phyloP scores from a whole-genome alignment of 2,888 invertebrate species.

The Epistrophella euchroma region DNA sequence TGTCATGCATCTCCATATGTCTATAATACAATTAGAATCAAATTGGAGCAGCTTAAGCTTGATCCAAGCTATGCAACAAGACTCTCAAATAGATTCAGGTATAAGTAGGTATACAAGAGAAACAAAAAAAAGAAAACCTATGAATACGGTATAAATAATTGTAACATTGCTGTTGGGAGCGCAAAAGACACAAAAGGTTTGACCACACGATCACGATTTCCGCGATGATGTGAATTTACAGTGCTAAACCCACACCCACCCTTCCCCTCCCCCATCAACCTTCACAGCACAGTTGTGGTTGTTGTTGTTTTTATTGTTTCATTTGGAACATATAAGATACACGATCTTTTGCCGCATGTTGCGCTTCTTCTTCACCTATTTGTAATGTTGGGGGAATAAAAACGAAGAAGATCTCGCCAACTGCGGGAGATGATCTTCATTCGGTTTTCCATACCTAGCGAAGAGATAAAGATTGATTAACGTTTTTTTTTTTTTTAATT shows the following conservation, averaged over 20 bases:
- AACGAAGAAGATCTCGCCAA: slow-evolving; percentile 64
- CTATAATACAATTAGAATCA: slow-evolving; percentile 70
- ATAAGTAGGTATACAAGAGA: background rate
- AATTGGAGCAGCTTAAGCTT: slow-evolving; percentile 66
- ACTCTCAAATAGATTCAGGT: slow-evolving; percentile 31
- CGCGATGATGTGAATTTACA: slow-evolving; percentile 74
- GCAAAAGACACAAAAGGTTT: slow-evolving; percentile 75
- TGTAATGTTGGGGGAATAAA: slow-evolving; percentile 33
- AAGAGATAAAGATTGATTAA: slow-evolving; percentile 75
- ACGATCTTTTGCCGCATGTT: slow-evolving; percentile 72
- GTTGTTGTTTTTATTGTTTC: slow-evolving; percentile 36
- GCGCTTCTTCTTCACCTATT: slow-evolving; percentile 46
- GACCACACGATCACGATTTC: slow-evolving; percentile 76
- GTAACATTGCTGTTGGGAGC: slow-evolving; percentile 74
- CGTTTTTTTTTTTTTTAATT: slow-evolving; percentile 19
- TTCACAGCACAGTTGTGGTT: slow-evolving; percentile 24
- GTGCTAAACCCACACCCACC: slow-evolving; percentile 5
- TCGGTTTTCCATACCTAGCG: slow-evolving; percentile 48
- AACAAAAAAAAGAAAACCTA: slow-evolving; percentile 59
- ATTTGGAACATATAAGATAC: slow-evolving; percentile 64
- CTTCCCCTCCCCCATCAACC: background rate
- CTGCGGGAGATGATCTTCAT: slow-evolving; percentile 68
- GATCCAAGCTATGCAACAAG: slow-evolving; percentile 45
- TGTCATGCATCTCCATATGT: slow-evolving; percentile 67
- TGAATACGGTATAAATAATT: slow-evolving; percentile 75